Evolutionary conservation across 1,140 invertebrate genomes (phyloP), one percentile per base, ranked within the genome.

Genomic region (Stratiolaelaps scimitus): DNA sequence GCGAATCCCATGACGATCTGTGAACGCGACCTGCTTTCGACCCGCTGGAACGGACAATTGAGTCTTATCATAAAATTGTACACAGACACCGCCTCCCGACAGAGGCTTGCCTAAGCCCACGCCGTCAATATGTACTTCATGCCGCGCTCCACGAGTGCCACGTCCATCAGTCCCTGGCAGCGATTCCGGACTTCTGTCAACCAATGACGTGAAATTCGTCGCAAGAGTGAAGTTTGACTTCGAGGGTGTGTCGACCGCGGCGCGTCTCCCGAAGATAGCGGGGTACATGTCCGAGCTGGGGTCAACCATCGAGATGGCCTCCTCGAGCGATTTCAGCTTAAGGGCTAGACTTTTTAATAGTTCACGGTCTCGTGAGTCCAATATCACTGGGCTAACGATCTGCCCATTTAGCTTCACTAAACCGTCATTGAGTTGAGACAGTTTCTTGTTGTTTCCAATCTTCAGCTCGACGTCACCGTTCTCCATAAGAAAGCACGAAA

Each of bases 241-340:
- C 10, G 53, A 29, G 4, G 53, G 23, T 19, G 53, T 60, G 53
- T 60, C 53, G 17, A 15, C 23, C 4, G 13, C 34, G 15, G 53
- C 34, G 23, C 53, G 53, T 26, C 53, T n/a, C 4, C 53, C 53
- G 53, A 60, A 60, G 4, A 60, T 60, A 23, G 53, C 53, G 26
- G 53, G 53, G 53, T 29, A 60, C 53, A 60, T 60, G 6, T 60
- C 53, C 23, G 53, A 34, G 34, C 53, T 60, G n/a, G 53, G 53
- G 34, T 60, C 53, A 15, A 60, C 53, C 10, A 10, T 10, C 26
- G 26, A 60, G 53, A 60, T 60, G 53, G 53, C 26, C 23, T 60
- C 53, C 26, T 60, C 53, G 6, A 60, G 53, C 26, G 53, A 26
- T 23, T 26, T 20, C 10, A 60, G 53, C 34, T 60, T 60, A 23